These are phyloP conservation scores for Papilio xuthus DNA, from an alignment of 1,140 invertebrate species.

Conservation along the genomic window DNA sequence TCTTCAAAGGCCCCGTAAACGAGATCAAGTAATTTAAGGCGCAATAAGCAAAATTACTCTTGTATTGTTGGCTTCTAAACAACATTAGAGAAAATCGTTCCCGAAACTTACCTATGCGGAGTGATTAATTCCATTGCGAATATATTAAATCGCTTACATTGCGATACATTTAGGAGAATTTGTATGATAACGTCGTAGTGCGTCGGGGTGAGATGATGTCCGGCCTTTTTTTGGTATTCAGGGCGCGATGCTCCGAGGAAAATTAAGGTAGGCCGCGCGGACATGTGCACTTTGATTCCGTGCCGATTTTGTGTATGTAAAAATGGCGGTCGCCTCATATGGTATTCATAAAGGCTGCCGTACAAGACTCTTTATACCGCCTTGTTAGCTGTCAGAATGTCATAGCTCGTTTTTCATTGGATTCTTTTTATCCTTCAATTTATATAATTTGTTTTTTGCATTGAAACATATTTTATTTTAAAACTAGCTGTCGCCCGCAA, in stretches of 20 bases:
- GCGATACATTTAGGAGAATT: slow-evolving; percentile 52
- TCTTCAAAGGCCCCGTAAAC: slow-evolving; percentile 77
- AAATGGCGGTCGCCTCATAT: slow-evolving; percentile 67
- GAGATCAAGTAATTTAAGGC: slow-evolving; percentile 79
- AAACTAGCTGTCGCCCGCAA: no score
- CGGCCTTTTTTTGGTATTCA: slow-evolving; percentile 72
- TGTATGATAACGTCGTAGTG: slow-evolving; percentile 62
- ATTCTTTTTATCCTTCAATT: slow-evolving; percentile 19
- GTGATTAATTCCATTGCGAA: slow-evolving; percentile 21
- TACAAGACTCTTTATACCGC: slow-evolving; percentile 53
- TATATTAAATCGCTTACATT: slow-evolving; percentile 48
- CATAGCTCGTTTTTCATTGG: slow-evolving; percentile 36
- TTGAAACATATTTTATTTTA: no score
- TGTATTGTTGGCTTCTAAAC: slow-evolving; percentile 70
- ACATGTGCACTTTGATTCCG: slow-evolving; percentile 74
- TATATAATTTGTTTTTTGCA: neutral
- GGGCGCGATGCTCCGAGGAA: slow-evolving; percentile 58
- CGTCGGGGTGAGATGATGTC: slow-evolving; percentile 56
- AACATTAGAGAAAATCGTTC: slow-evolving; percentile 61
- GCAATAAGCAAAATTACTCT: slow-evolving; percentile 78
- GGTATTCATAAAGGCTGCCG: slow-evolving; percentile 64
- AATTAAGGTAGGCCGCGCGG: slow-evolving; percentile 74
- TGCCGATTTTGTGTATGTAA: slow-evolving; percentile 71
- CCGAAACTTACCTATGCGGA: slow-evolving; percentile 45
- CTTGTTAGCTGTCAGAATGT: slow-evolving; percentile 47